These are phyloP conservation scores for Hololepta plana DNA, from an alignment of 2,888 invertebrate genomes.

Conservation along the genomic window DNA sequence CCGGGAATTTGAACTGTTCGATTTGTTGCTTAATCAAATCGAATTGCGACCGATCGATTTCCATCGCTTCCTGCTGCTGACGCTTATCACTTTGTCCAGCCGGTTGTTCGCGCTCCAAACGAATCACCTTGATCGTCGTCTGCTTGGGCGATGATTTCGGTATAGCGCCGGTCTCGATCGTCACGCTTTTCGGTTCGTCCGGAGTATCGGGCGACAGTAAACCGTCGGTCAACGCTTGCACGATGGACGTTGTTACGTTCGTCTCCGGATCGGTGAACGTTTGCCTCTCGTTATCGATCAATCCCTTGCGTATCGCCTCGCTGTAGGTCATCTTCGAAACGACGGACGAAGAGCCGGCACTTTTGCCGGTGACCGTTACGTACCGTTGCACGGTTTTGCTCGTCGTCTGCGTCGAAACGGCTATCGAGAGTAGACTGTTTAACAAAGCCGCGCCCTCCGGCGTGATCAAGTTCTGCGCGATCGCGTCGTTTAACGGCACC, in stretches of 20 bases:
- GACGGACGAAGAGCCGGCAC: slow-evolving; percentile 28
- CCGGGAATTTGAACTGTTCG: no score
- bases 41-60: slow-evolving; percentile 7
- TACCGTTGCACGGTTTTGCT: slow-evolving; percentile 70
- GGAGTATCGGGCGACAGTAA: slow-evolving; percentile 42
- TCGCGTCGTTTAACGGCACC: slow-evolving; percentile 70
- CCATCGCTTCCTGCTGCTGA: slow-evolving; percentile 9
- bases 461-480: slow-evolving; percentile 67
- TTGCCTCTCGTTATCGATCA: slow-evolving; percentile 62
- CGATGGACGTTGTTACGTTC: slow-evolving; percentile 51
- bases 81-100: not conserved
- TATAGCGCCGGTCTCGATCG: slow-evolving; percentile 12
- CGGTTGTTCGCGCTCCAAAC: slow-evolving; percentile 4
- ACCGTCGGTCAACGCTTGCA: slow-evolving; percentile 60
- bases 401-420: slow-evolving; percentile 72
- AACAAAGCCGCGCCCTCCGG: slow-evolving; percentile 75
- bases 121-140: slow-evolving; percentile 13
- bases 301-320: slow-evolving; percentile 58
- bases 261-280: slow-evolving; percentile 61
- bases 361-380: slow-evolving; percentile 54
- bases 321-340: slow-evolving; percentile 51
- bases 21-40: slow-evolving; percentile 1
- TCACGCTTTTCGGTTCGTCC: slow-evolving; percentile 15
- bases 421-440: slow-evolving; percentile 71
- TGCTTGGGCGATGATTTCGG: slow-evolving; percentile 13